phyloP scores from a whole-genome alignment of 2,113 vertebrate genomes.

The Myrmecophaga tridactyla region DNA sequence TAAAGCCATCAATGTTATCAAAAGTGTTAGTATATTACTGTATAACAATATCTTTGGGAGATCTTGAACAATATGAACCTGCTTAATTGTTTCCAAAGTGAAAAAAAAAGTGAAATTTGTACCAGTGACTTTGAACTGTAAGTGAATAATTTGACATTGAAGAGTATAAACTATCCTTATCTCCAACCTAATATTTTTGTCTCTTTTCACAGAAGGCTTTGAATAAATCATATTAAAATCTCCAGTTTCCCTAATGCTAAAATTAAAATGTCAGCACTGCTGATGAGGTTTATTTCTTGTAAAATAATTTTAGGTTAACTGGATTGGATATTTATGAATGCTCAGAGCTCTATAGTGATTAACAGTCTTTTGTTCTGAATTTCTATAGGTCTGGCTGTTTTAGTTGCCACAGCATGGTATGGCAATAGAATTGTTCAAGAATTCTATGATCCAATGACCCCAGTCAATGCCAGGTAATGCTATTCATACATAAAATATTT shows the following conservation, averaged over 20 bases:
- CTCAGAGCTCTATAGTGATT: constrained; percentile 10
- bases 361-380: constrained; percentile 50
- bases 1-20: not conserved
- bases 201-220: constrained; percentile 1
- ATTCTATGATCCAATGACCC: constrained; percentile 92
- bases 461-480: constrained; percentile 91
- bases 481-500: constrained; percentile 5
- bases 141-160: not conserved
- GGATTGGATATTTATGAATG: not conserved
- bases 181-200: constrained; percentile 10
- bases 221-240: not conserved
- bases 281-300: constrained; percentile 5
- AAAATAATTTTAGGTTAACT: constrained; percentile 22
- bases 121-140: not conserved
- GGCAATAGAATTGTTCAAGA: constrained; percentile 87
- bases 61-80: not conserved
- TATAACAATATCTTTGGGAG: not conserved
- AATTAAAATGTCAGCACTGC: constrained; percentile 32
- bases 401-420: constrained; percentile 92
- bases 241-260: not conserved
- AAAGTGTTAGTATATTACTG: not conserved
- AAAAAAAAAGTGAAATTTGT: not conserved
- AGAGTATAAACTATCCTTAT: not conserved
- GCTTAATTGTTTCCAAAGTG: not conserved
- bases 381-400: constrained; percentile 86